Evolutionary conservation across 2,888 invertebrate species (phyloP).

Genomic region (Pseudococcus longispinus): DNA sequence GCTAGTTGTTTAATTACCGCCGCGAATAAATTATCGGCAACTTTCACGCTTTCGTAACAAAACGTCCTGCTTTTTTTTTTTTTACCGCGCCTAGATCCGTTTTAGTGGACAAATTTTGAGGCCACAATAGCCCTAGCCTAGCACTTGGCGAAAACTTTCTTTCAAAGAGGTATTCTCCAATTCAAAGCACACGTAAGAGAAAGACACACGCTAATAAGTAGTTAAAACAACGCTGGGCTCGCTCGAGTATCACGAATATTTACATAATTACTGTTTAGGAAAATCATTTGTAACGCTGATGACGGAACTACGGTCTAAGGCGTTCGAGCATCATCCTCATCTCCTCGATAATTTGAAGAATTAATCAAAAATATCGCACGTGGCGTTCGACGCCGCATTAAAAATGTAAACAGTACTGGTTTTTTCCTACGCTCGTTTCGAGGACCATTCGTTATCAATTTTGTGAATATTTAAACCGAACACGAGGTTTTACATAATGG

Average conservation of each 20-base stretch:
- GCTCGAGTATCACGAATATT: slow-evolving; percentile 15
- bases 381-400: not conserved
- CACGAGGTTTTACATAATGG: slow-evolving; percentile 15
- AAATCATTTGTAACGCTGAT: slow-evolving; percentile 15
- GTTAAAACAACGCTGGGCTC: not conserved
- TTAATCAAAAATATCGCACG: not conserved
- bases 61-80: not conserved
- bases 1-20: not conserved
- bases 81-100: not conserved
- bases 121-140: not conserved
- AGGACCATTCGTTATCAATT: not conserved
- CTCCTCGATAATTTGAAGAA: not conserved
- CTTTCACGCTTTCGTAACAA: slow-evolving; percentile 37
- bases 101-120: not conserved
- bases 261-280: slow-evolving; percentile 19
- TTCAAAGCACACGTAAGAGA: slow-evolving; percentile 26
- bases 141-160: not conserved
- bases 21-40: slow-evolving; percentile 7
- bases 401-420: slow-evolving; percentile 5
- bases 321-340: not conserved
- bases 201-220: slow-evolving; percentile 32
- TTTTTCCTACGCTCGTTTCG: not conserved
- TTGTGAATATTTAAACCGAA: slow-evolving; percentile 11
- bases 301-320: not conserved
- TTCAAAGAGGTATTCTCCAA: not conserved